These are phyloP conservation scores for Stenolophus ochropezus DNA, from an alignment of 2,888 invertebrate species.

Conservation along the genomic window DNA sequence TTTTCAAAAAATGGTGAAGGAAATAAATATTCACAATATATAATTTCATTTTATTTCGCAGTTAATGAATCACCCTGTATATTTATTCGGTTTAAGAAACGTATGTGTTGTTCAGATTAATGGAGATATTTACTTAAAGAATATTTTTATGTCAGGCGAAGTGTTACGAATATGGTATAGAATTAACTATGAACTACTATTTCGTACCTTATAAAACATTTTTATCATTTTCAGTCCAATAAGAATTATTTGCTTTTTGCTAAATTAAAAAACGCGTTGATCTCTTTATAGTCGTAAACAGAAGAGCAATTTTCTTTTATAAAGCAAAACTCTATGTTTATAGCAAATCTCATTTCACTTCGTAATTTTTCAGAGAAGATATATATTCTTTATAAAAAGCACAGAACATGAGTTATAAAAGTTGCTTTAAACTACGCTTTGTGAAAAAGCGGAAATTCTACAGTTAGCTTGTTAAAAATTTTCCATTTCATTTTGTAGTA, in stretches of 20 bases:
- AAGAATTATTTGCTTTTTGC: neutral
- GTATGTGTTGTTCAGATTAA: no score
- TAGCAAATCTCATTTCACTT: neutral
- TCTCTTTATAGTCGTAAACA: neutral
- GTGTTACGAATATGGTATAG: no score
- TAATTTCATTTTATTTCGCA: no score
- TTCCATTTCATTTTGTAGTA: slow-evolving; percentile 45
- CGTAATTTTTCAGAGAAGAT: neutral
- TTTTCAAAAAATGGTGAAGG: no score
- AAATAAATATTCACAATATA: no score
- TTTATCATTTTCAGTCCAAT: neutral
- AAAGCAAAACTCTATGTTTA: neutral
- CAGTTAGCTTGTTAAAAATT: slow-evolving; percentile 42
- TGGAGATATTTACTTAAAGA: no score
- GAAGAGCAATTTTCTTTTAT: neutral
- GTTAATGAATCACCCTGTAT: no score
- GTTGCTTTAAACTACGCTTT: slow-evolving; percentile 16
- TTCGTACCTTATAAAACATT: no score
- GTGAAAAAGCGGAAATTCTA: slow-evolving; percentile 29
- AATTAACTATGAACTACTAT: no score
- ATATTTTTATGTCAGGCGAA: no score
- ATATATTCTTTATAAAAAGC: slow-evolving; percentile 7
- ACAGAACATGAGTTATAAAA: slow-evolving; percentile 24
- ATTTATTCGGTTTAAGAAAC: no score
- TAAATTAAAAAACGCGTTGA: neutral